phyloP scores from a whole-genome alignment of 2,113 vertebrate species.

The Rana temporaria region DNA sequence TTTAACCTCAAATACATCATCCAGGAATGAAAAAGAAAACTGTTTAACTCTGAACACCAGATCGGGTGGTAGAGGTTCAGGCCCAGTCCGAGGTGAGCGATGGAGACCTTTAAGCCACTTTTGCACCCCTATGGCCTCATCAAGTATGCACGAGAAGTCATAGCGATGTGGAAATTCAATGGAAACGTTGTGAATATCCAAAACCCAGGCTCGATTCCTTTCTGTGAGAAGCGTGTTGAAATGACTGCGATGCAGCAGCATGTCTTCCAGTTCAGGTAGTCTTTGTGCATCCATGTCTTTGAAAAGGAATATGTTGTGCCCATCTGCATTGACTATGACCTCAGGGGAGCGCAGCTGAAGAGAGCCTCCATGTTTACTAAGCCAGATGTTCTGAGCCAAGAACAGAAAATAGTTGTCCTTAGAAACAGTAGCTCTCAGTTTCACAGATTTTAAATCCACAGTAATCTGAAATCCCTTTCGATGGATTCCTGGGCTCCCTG shows the following conservation, averaged over 20 bases:
- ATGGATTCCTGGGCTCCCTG: conserved; percentile 10
- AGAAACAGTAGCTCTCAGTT: conserved; percentile 81
- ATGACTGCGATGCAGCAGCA: conserved; percentile 80
- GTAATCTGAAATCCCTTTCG: conserved; percentile 73
- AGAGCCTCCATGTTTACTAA: conserved; percentile 73
- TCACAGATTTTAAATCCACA: conserved; percentile 80
- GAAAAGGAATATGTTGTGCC: conserved; percentile 88
- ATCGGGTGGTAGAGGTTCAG: conserved; percentile 80
- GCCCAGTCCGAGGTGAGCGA: conserved; percentile 45
- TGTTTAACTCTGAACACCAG: conserved; percentile 85
- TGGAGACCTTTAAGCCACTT: conserved; percentile 95
- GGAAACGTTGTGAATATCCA: conserved; percentile 79
- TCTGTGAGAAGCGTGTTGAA: conserved; percentile 81
- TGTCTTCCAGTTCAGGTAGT: conserved; percentile 80
- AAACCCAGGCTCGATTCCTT: conserved; percentile 84
- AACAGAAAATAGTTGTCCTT: conserved; percentile 84
- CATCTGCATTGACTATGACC: conserved; percentile 86
- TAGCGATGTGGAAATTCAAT: conserved; percentile 95
- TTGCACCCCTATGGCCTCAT: conserved; percentile 87
- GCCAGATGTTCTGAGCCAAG: conserved; percentile 73
- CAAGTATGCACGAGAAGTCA: conserved; percentile 91
- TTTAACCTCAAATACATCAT: conserved; percentile 94
- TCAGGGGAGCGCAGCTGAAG: conserved; percentile 79
- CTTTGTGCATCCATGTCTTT: conserved; percentile 81
- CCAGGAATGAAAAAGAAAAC: conserved; percentile 94